These are phyloP conservation scores for Apogon talboti DNA, from an alignment of 2,797 vertebrate genomes.

Conservation along the genomic window DNA sequence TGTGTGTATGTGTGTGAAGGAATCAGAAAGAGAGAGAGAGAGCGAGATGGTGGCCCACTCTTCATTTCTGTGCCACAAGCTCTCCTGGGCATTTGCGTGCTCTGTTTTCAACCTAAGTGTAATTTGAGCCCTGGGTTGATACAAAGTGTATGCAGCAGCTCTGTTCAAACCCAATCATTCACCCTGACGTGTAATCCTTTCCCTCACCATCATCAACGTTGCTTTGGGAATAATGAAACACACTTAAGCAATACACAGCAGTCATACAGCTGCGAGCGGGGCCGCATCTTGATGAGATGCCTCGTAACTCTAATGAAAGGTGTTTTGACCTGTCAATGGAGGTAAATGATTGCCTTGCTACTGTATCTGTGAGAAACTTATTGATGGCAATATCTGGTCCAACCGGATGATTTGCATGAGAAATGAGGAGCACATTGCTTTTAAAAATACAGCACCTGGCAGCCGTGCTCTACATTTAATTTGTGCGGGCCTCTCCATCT, in stretches of 20 bases:
- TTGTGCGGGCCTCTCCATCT: conserved; percentile 26
- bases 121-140: conserved; percentile 85
- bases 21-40: conserved; percentile 35
- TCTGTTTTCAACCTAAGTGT: conserved; percentile 86
- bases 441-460: conserved; percentile 51
- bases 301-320: conserved; percentile 75
- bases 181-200: conserved; percentile 85
- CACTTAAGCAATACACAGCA: conserved; percentile 82
- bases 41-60: conserved; percentile 76
- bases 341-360: conserved; percentile 71
- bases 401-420: conserved; percentile 61
- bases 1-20: conserved; percentile 35
- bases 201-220: conserved; percentile 79
- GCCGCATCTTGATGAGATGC: conserved; percentile 78
- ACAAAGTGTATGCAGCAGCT: conserved; percentile 86
- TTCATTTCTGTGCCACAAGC: conserved; percentile 85
- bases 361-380: conserved; percentile 71
- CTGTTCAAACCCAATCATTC: conserved; percentile 87
- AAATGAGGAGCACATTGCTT: conserved; percentile 47
- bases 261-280: conserved; percentile 69
- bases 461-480: conserved; percentile 45
- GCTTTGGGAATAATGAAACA: conserved; percentile 85
- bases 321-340: conserved; percentile 75
- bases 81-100: conserved; percentile 84
- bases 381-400: conserved; percentile 66